phyloP scores from a whole-genome alignment of 2,113 vertebrate species.

The Lagopus leucura region DNA sequence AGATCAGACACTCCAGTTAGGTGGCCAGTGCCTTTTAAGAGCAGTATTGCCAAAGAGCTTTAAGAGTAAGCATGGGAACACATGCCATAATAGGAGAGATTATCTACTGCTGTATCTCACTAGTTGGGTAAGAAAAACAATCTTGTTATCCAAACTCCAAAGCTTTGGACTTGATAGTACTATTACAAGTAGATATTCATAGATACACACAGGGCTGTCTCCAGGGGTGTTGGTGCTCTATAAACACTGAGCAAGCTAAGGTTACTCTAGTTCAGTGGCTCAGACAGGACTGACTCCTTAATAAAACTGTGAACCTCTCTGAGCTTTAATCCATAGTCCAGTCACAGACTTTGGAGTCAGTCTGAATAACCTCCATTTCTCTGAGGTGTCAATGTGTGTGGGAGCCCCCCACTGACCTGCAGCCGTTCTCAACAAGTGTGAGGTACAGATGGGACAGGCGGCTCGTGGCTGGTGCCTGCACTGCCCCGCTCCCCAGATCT shows the following conservation, averaged over 20 bases:
- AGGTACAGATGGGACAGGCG: neutral
- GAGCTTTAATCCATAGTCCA: neutral
- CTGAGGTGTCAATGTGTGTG: fast-evolving
- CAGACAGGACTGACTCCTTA: neutral
- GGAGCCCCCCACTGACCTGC: neutral
- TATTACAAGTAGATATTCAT: neutral
- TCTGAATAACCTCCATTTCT: neutral
- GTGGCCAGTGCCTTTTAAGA: neutral
- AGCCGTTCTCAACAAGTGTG: neutral
- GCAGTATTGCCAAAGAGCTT: neutral
- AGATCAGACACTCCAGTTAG: neutral
- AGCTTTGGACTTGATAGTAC: neutral
- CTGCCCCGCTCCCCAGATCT: neutral
- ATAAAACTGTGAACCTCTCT: neutral
- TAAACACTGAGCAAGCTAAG: neutral
- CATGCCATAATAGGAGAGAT: neutral
- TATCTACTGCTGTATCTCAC: neutral
- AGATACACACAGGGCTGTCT: neutral
- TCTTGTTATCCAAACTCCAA: neutral
- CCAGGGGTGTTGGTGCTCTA: neutral
- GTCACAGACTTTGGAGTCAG: neutral
- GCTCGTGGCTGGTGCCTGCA: neutral
- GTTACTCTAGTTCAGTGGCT: neutral
- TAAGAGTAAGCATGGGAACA: neutral
- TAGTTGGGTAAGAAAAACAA: neutral